These are phyloP conservation scores for Stegastes partitus DNA, from an alignment of 2,113 vertebrate genomes.

Conservation along the genomic window DNA sequence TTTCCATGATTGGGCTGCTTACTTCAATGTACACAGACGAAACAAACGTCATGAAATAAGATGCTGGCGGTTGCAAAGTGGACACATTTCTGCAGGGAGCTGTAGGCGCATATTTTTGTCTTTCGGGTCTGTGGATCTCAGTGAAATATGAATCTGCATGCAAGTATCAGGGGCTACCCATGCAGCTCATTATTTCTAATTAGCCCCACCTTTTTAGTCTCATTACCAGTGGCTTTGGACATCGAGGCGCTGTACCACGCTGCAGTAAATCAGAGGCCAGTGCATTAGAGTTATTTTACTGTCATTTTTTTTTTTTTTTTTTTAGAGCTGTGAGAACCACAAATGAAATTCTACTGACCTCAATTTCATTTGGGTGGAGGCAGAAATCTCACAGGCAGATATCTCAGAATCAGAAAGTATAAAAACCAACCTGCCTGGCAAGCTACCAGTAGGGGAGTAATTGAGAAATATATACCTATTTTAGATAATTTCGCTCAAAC, in stretches of 20 bases:
- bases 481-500: neutral
- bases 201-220: constrained; percentile 10
- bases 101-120: neutral
- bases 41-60: neutral
- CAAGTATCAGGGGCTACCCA: neutral
- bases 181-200: constrained; percentile 26
- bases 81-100: neutral
- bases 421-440: neutral
- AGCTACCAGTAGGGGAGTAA: neutral
- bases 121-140: neutral
- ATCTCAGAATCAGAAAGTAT: neutral
- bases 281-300: neutral
- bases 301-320: constrained; percentile 2
- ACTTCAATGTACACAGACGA: neutral
- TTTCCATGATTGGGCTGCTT: neutral
- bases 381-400: neutral
- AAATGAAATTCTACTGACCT: neutral
- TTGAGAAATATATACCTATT: neutral
- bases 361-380: neutral
- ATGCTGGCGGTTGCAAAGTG: neutral
- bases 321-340: neutral
- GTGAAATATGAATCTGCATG: neutral
- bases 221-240: constrained; percentile 1
- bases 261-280: neutral
- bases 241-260: neutral